These are phyloP conservation scores for Oxygymnocypris stewartii DNA, from an alignment of 2,113 vertebrate species.

Conservation along the genomic window DNA sequence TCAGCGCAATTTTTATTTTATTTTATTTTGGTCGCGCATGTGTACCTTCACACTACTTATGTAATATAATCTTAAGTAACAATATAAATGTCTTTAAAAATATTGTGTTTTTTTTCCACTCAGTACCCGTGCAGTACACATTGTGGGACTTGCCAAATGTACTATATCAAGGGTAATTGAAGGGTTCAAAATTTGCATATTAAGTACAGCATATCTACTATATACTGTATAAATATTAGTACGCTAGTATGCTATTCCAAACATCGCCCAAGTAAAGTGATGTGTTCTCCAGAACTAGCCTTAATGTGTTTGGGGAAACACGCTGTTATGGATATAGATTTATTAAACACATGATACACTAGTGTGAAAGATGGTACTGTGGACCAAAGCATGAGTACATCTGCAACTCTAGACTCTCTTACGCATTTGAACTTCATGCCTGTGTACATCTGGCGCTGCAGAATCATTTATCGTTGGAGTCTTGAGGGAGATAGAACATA, in stretches of 20 bases:
- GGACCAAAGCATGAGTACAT: background rate
- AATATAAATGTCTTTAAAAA: too few species aligned
- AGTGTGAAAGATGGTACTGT: constrained; percentile 3
- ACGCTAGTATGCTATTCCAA: background rate
- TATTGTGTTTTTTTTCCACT: background rate
- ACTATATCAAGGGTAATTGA: background rate
- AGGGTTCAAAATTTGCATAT: background rate
- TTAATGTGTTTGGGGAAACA: constrained; percentile 18
- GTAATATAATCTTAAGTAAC: background rate
- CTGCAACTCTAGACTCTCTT: background rate
- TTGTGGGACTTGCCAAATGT: background rate
- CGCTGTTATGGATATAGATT: background rate
- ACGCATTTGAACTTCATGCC: background rate
- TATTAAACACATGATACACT: background rate
- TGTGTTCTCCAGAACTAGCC: constrained; percentile 18
- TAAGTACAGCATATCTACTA: background rate
- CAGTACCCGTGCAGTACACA: too few species aligned
- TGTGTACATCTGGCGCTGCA: background rate
- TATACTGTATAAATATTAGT: background rate
- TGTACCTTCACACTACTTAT: background rate
- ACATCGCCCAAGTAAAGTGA: background rate
- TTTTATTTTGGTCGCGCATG: too few species aligned
- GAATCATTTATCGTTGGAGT: constrained; percentile 8
- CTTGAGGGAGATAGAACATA: constrained; percentile 27
- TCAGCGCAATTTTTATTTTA: background rate